These are phyloP conservation scores for Macrosoma leucophasiata DNA, from an alignment of 2,888 invertebrate species.

Conservation along the genomic window DNA sequence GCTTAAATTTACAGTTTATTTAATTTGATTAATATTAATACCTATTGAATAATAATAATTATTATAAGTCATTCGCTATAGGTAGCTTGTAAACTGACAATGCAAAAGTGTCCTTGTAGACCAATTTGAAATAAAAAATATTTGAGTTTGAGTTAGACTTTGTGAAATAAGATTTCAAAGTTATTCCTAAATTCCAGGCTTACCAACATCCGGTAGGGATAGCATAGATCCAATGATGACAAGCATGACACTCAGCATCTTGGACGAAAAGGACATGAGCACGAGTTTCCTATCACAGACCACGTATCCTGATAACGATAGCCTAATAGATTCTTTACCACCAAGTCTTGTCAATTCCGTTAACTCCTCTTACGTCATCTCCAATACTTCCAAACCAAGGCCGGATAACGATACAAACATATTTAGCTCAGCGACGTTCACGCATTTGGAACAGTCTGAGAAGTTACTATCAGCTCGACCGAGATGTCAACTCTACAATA, in stretches of 20 bases:
- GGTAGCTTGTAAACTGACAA: too few relatives aligned
- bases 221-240: constrained; percentile 68
- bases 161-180: too few relatives aligned
- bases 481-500: constrained; percentile 49
- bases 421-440: constrained; percentile 65
- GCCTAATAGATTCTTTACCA: constrained; percentile 62
- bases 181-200: constrained; percentile 45
- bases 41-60: too few relatives aligned
- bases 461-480: constrained; percentile 55
- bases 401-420: constrained; percentile 50
- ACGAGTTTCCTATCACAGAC: constrained; percentile 71
- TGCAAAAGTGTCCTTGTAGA: too few relatives aligned
- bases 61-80: too few relatives aligned
- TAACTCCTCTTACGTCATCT: constrained; percentile 59
- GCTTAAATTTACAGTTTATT: too few relatives aligned
- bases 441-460: constrained; percentile 60
- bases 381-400: constrained; percentile 46
- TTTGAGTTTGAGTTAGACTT: too few relatives aligned
- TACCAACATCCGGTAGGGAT: constrained; percentile 50
- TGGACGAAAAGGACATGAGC: constrained; percentile 72
- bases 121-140: too few relatives aligned
- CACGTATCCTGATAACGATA: constrained; percentile 65
- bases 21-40: too few relatives aligned
- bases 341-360: constrained; percentile 66
- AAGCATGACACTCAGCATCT: constrained; percentile 68